A percentile compares a stretch with the other conserved stretches of the same genome.
Conservation (phyloP, 2,888 invertebrate genomes). For the Chelonus formosanus region DNA sequence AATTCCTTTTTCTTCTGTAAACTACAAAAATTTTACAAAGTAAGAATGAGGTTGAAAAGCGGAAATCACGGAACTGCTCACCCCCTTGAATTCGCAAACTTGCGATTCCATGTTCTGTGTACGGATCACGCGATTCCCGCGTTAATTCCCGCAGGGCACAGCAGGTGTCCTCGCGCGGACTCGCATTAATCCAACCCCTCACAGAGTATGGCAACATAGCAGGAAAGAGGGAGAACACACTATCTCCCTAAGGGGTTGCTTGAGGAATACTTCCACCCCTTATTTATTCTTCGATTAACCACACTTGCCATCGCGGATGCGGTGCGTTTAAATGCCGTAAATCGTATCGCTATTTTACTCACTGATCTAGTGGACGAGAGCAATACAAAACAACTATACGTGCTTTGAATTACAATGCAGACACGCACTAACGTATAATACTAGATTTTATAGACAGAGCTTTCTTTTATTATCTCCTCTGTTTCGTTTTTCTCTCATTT, state of each 20-base stretch:
- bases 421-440: slow-evolving; percentile 30
- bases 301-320: slow-evolving; percentile 40
- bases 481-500: background rate
- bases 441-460: slow-evolving; percentile 28
- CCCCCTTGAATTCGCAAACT: background rate
- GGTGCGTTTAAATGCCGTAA: slow-evolving; percentile 26
- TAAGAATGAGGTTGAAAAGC: slow-evolving; percentile 22
- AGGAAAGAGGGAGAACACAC: slow-evolving; percentile 26
- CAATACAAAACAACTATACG: slow-evolving; percentile 20
- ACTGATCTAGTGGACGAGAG: background rate
- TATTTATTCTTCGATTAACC: slow-evolving; percentile 51
- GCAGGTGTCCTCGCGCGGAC: slow-evolving; percentile 60
- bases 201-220: slow-evolving; percentile 9
- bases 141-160: slow-evolving; percentile 61
- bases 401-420: slow-evolving; percentile 30
- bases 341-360: slow-evolving; percentile 18
- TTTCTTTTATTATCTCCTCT: slow-evolving; percentile 24
- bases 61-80: slow-evolving; percentile 20
- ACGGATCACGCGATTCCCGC: slow-evolving; percentile 61
- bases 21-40: slow-evolving; percentile 11
- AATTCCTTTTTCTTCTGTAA: slow-evolving; percentile 10
- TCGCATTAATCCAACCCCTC: slow-evolving; percentile 56
- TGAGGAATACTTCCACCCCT: slow-evolving; percentile 33
- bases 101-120: slow-evolving; percentile 32
- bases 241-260: slow-evolving; percentile 11